A percentile compares a stretch with the other conserved stretches of the same genome.
These are phyloP conservation scores for Eupsittula cactorum DNA, from an alignment of 2,113 vertebrate species.

Conservation along the genomic window DNA sequence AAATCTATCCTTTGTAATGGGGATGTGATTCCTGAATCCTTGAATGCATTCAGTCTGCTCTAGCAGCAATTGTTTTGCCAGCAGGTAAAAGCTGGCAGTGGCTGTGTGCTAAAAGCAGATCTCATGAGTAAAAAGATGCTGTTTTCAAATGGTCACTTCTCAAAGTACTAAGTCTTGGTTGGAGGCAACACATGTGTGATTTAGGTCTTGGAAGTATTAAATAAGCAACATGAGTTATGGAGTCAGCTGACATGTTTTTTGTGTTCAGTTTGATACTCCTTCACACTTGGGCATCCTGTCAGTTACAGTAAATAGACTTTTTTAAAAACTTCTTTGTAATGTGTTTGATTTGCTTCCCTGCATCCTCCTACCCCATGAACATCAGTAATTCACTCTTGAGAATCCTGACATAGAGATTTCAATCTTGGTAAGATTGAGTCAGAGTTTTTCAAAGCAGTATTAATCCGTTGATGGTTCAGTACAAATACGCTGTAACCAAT, in stretches of 20 bases:
- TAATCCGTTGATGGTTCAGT: background rate
- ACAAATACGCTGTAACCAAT: background rate
- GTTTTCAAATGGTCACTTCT: background rate
- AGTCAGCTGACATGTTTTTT: background rate
- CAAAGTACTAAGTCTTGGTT: background rate
- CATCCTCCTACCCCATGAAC: accelerated
- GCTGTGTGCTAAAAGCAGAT: background rate
- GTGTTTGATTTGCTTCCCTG: background rate
- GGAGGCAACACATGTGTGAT: background rate
- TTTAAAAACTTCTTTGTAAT: background rate
- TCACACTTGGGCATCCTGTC: background rate
- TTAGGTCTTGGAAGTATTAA: background rate
- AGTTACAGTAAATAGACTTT: background rate
- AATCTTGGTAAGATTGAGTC: background rate
- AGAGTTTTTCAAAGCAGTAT: background rate
- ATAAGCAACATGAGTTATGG: accelerated
- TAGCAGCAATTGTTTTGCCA: background rate
- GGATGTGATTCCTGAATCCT: background rate
- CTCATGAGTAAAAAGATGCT: background rate
- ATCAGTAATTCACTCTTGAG: background rate
- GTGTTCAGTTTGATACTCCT: background rate
- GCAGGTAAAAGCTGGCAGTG: background rate
- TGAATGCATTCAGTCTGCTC: background rate
- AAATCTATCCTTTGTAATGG: background rate
- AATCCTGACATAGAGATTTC: background rate